Conservation (phyloP, 2,113 vertebrate genomes). For the Neofelis nebulosa region DNA sequence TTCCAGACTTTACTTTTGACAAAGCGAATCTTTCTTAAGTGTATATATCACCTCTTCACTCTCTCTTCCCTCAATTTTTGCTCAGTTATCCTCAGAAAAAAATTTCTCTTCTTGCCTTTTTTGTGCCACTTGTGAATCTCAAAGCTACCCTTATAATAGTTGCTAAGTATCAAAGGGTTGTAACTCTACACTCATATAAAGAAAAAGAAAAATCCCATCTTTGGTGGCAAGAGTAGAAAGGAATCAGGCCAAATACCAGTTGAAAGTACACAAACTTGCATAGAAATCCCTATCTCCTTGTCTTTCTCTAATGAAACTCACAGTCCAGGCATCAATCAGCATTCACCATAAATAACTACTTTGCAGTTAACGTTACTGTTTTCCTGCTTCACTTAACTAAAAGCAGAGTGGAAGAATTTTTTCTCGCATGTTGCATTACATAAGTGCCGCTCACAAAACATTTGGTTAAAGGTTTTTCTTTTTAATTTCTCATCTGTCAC, state of each 20-base stretch:
- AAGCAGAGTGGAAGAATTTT: neutral
- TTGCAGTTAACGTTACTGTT: constrained; percentile 14
- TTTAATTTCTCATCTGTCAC: neutral
- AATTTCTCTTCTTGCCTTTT: neutral
- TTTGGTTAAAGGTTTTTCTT: neutral
- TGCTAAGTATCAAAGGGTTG: too few species aligned
- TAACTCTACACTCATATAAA: too few species aligned
- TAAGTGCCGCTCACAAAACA: neutral
- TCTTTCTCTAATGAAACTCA: too few species aligned
- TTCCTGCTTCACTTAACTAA: constrained; percentile 39
- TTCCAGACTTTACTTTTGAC: neutral
- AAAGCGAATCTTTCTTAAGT: neutral
- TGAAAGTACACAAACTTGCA: too few species aligned
- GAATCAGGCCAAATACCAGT: too few species aligned
- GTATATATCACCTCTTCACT: neutral
- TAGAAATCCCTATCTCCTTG: too few species aligned
- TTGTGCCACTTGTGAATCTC: too few species aligned
- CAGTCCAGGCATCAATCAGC: too few species aligned
- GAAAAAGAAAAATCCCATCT: too few species aligned
- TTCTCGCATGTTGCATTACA: neutral
- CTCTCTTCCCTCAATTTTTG: neutral
- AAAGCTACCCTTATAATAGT: neutral
- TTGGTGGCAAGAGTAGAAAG: too few species aligned
- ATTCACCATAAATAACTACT: neutral
- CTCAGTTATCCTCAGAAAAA: neutral